Evolutionary conservation across 1,140 invertebrate species (phyloP), one percentile per base, ranked within the genome.

Genomic region (Euwallacea similis): DNA sequence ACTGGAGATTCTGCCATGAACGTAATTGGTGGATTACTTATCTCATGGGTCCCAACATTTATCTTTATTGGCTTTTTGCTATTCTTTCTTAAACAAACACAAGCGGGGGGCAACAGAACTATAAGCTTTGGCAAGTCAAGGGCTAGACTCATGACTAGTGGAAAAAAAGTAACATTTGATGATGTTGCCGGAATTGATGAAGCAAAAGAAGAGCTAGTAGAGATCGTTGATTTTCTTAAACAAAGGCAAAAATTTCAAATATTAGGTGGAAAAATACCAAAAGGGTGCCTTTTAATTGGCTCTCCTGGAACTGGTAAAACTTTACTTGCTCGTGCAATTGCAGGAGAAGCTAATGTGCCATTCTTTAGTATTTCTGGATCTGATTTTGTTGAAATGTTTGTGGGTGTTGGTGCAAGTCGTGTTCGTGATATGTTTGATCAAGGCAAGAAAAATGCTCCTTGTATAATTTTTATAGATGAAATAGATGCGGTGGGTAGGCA

Each of bases 151-250:
- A n/a, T n/a, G n/a, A n/a, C n/a, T n/a, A n/a, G n/a, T n/a, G n/a
- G n/a, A n/a, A n/a, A n/a, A n/a, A n/a, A n/a, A n/a, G n/a, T n/a
- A n/a, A n/a, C 44, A 47, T 75, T 59, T 68, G 98, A 95, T 81
- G 98, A 99, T 87, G 98, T 99, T 3, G 98, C 98, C 78, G 98
- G 98, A n/a, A 99, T 98, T 85, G 98, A 99, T 84, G 98, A 99
- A 86, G 98, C 98, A 0, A 99, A 99, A 86, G 90, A 99, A 75
- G 98, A 99, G 88, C 99, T 99, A 76, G 99, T 99, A 97, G 98
- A 99, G 82, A 99, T 99, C 88, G 98, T 99, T 0, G 99, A 99
- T 83, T 99, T 99, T 79, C 83, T 99, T 7, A 99, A 99, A 83
- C 98, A 99, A 86, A 97, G 98, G 0, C 92, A 98, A 79, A 97